phyloP scores from a whole-genome alignment of 2,113 vertebrate genomes.

The Callorhinus ursinus region DNA sequence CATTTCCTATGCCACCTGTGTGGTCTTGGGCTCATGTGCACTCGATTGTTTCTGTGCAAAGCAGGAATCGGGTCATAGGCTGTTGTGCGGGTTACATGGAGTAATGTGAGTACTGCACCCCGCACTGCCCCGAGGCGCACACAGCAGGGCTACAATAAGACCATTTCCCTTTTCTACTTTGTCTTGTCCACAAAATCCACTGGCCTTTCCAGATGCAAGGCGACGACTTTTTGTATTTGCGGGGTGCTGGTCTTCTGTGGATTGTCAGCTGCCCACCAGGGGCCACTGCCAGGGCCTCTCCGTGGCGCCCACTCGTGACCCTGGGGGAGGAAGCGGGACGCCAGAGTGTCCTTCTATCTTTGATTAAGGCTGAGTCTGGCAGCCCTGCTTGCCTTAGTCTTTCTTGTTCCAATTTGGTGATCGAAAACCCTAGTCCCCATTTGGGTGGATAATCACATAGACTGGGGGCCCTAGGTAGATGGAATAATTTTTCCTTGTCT shows the following conservation, averaged over 20 bases:
- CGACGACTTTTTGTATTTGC: not conserved
- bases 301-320: not conserved
- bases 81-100: not conserved
- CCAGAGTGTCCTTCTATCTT: not conserved
- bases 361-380: not conserved
- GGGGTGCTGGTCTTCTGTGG: not conserved
- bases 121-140: not conserved
- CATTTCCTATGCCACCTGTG: not conserved
- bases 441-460: not conserved
- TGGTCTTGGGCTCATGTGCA: not conserved
- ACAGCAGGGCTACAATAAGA: not conserved
- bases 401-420: not conserved
- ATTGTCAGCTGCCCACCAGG: not conserved
- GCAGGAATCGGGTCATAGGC: not conserved
- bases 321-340: not conserved
- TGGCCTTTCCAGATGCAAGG: not conserved
- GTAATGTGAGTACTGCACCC: not conserved
- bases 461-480: fast-evolving
- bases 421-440: not conserved
- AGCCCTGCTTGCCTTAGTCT: not conserved
- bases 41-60: not conserved
- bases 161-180: not conserved
- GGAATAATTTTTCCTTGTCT: not conserved
- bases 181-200: not conserved
- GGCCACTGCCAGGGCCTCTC: not conserved